Conservation (phyloP, 1,140 invertebrate genomes). For the Steinernema feltiae region DNA sequence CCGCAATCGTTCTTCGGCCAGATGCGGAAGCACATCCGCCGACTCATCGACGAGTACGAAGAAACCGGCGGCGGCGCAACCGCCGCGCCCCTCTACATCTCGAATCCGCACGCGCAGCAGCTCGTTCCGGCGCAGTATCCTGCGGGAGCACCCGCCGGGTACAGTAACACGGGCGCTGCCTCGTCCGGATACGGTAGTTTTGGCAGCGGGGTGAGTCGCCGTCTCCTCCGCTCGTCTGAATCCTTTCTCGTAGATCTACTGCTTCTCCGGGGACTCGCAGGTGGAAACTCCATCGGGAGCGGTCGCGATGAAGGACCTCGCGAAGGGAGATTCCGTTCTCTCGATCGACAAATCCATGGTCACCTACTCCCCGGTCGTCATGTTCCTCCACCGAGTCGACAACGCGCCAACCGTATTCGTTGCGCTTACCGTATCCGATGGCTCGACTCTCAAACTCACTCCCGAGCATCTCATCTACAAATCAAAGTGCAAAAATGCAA, state of each 20-base stretch:
- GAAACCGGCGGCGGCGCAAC: background rate
- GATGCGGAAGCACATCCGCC: background rate
- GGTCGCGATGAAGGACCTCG: background rate
- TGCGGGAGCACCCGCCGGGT: background rate
- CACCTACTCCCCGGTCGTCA: constrained; percentile 2
- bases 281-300: background rate
- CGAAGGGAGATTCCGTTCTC: background rate
- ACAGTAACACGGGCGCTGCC: background rate
- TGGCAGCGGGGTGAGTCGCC: background rate
- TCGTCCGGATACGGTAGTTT: background rate
- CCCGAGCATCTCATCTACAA: constrained; percentile 8
- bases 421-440: background rate
- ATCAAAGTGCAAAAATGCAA: background rate
- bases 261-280: background rate
- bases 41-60: background rate
- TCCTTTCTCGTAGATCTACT: constrained; percentile 6
- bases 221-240: no score
- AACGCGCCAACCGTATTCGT: background rate
- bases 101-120: background rate
- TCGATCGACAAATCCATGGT: background rate
- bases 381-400: constrained; percentile 2
- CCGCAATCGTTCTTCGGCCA: background rate
- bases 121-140: background rate
- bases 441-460: background rate
- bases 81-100: background rate